Percentiles rank a stretch among this genome's conserved stretches.
Conservation (phyloP, 2,797 vertebrate species). For the Malacoraja senta region DNA sequence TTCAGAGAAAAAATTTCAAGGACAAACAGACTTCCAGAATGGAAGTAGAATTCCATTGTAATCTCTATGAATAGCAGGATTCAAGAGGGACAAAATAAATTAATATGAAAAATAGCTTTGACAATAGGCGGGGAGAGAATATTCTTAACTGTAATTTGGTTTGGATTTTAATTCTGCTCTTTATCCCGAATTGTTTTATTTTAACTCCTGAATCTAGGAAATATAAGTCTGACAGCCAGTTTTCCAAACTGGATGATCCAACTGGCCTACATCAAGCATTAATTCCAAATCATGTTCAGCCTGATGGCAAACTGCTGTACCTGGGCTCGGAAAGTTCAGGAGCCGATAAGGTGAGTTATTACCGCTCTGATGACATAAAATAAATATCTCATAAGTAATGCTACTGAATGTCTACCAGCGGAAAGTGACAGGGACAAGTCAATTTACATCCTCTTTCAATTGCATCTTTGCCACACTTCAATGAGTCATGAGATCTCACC, state of each 20-base stretch:
- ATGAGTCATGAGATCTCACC: not conserved
- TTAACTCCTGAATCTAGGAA: not conserved
- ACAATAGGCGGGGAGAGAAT: not conserved
- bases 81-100: not conserved
- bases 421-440: not conserved
- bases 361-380: not conserved
- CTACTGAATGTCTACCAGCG: not conserved
- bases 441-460: not conserved
- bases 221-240: not conserved
- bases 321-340: conserved; percentile 64
- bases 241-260: not conserved
- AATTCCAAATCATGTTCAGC: conserved; percentile 67
- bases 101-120: not conserved
- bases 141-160: not conserved
- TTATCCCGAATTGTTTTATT: not conserved
- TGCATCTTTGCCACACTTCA: not conserved
- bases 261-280: not conserved
- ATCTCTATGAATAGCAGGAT: not conserved
- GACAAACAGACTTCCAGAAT: not conserved
- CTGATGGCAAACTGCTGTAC: conserved; percentile 72
- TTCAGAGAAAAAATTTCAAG: not conserved
- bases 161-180: not conserved
- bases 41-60: not conserved
- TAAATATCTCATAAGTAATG: not conserved
- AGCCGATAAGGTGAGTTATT: conserved; percentile 62